These are phyloP conservation scores for Halichoerus grypus DNA, from an alignment of 2,113 vertebrate species.

Conservation along the genomic window DNA sequence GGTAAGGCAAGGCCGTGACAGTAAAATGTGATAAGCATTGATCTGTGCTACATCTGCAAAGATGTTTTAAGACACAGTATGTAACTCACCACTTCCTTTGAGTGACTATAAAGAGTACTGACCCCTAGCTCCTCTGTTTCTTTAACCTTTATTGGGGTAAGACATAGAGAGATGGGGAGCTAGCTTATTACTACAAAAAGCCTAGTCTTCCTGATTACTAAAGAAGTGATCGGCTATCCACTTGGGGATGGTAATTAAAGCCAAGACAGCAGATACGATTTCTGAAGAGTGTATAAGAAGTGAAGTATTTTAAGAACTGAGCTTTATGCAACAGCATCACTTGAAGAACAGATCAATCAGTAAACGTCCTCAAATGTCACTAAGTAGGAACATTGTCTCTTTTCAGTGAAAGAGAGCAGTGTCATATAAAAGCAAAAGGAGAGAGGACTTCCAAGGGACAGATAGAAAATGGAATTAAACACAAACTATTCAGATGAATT, in stretches of 20 bases:
- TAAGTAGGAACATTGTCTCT: not conserved
- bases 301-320: not conserved
- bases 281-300: not conserved
- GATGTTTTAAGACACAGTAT: not conserved
- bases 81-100: not conserved
- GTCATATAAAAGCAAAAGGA: not conserved
- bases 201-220: not conserved
- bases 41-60: not conserved
- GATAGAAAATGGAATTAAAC: not conserved
- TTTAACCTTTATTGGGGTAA: not conserved
- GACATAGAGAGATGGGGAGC: not conserved
- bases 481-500: not conserved
- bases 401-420: not conserved
- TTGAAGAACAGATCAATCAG: not conserved
- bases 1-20: not conserved
- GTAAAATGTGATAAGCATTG: not conserved
- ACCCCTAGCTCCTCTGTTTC: not conserved
- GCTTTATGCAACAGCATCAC: not conserved
- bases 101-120: not conserved
- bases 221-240: not conserved
- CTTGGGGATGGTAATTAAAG: not conserved
- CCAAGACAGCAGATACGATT: not conserved
- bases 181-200: slow-evolving; percentile 17
- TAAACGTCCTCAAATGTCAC: not conserved
- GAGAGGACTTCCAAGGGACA: not conserved